Conservation (phyloP, 2,888 invertebrate species). For the Endotricha flammealis region DNA sequence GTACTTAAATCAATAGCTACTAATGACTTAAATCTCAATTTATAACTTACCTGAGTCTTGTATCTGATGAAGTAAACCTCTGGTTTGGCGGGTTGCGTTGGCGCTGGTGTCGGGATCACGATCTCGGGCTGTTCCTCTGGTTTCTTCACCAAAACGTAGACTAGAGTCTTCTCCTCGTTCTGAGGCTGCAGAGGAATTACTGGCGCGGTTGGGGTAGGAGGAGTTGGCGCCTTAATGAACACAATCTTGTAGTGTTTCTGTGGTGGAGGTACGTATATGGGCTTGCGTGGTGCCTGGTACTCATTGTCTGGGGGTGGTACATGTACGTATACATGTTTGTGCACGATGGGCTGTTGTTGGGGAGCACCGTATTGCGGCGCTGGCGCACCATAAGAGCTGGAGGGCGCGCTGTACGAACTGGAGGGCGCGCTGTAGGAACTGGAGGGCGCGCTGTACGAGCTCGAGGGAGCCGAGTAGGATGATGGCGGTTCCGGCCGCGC, state of each 20-base stretch:
- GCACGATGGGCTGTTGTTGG: slow-evolving; percentile 85
- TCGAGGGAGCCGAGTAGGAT: slow-evolving; percentile 78
- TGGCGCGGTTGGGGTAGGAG: slow-evolving; percentile 80
- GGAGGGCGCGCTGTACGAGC: slow-evolving; percentile 55
- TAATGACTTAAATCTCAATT: too few relatives aligned
- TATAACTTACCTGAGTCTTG: slow-evolving; percentile 83
- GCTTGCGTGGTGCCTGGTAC: slow-evolving; percentile 80
- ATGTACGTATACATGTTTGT: slow-evolving; percentile 94
- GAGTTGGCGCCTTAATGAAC: slow-evolving; percentile 86
- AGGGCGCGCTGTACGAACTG: slow-evolving; percentile 55
- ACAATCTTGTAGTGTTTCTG: slow-evolving; percentile 92
- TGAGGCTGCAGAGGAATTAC: slow-evolving; percentile 84
- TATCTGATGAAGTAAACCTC: slow-evolving; percentile 95
- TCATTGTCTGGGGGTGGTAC: slow-evolving; percentile 93
- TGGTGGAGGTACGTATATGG: slow-evolving; percentile 75
- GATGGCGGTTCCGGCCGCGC: slow-evolving; percentile 78
- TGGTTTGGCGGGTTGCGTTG: slow-evolving; percentile 92
- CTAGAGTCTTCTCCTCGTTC: slow-evolving; percentile 92
- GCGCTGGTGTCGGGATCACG: slow-evolving; percentile 86
- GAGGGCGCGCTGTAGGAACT: slow-evolving; percentile 76
- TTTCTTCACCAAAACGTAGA: slow-evolving; percentile 93
- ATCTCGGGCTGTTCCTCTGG: slow-evolving; percentile 90
- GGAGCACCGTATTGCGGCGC: slow-evolving; percentile 84
- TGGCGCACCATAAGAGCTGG: slow-evolving; percentile 73
- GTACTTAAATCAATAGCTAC: too few relatives aligned